phyloP scores from a whole-genome alignment of 2,888 invertebrate species.

The Mythimna ferrago region DNA sequence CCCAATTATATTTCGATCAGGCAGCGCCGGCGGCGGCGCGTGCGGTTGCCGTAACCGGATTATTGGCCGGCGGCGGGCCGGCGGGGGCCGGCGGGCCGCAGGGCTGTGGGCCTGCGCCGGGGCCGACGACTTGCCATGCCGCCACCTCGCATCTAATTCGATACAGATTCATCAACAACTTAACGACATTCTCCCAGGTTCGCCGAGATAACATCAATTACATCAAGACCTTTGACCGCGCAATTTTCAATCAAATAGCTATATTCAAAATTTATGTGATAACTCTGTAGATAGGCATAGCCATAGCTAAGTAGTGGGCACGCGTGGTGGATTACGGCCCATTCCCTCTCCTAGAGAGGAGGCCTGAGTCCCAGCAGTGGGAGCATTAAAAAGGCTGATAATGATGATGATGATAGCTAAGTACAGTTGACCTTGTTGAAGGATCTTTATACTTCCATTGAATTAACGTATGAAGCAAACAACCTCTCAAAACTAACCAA shows the following conservation, averaged over 20 bases:
- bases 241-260: conserved; percentile 11
- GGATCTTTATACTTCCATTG: not conserved
- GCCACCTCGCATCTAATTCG: conserved; percentile 66
- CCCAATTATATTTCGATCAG: conserved; percentile 88
- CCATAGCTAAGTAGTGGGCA: not conserved
- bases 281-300: not conserved
- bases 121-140: conserved; percentile 59
- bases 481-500: too few relatives aligned
- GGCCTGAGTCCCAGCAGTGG: too few relatives aligned
- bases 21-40: conserved; percentile 76
- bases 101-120: conserved; percentile 53
- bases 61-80: conserved; percentile 70
- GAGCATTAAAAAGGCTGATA: too few relatives aligned
- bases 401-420: too few relatives aligned
- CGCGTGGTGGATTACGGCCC: too few relatives aligned
- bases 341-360: too few relatives aligned
- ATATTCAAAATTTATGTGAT: not conserved
- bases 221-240: conserved; percentile 41
- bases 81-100: conserved; percentile 31
- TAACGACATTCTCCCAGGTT: conserved; percentile 58
- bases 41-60: conserved; percentile 85
- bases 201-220: conserved; percentile 37
- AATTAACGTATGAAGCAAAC: too few relatives aligned
- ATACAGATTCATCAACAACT: conserved; percentile 79
- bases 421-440: not conserved